phyloP scores from a whole-genome alignment of 64 coral and sea anemone genomes.

The Actinia equina region DNA sequence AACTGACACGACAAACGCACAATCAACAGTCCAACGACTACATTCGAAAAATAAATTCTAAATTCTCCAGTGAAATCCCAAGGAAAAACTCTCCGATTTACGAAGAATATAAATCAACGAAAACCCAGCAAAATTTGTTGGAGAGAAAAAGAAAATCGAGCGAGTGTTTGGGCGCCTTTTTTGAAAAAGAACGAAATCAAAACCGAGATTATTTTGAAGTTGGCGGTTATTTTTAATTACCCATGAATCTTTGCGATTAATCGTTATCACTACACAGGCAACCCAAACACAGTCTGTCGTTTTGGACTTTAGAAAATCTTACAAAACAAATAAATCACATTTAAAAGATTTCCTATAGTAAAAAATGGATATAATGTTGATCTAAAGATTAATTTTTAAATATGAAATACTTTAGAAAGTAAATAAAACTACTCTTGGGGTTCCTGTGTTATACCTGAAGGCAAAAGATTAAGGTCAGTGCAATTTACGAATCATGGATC shows the following conservation, averaged over 20 bases:
- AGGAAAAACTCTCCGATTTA: too few species aligned
- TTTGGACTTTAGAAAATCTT: not conserved
- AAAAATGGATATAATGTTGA: too few species aligned
- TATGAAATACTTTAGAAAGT: too few species aligned
- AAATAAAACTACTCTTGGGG: too few species aligned
- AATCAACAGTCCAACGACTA: not conserved
- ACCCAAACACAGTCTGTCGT: not conserved
- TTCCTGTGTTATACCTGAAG: too few species aligned
- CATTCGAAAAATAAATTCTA: not conserved
- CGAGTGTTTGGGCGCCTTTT: not conserved
- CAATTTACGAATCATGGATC: too few species aligned
- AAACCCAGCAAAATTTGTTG: not conserved
- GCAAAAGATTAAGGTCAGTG: too few species aligned
- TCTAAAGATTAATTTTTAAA: too few species aligned
- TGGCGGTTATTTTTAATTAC: conserved; percentile 29
- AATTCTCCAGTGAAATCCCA: not conserved
- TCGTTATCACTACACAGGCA: not conserved
- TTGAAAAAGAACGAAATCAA: not conserved
- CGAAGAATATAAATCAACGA: too few species aligned
- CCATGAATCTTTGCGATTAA: not conserved
- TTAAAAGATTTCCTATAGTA: too few species aligned
- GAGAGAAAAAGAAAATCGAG: not conserved
- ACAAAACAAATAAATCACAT: not conserved
- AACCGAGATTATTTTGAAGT: conserved; percentile 26
- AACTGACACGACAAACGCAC: not conserved